These are phyloP conservation scores for Phacellophora camtschatica DNA, from an alignment of 30 jellyfish, hydroid and myxozoan species.

Conservation along the genomic window DNA sequence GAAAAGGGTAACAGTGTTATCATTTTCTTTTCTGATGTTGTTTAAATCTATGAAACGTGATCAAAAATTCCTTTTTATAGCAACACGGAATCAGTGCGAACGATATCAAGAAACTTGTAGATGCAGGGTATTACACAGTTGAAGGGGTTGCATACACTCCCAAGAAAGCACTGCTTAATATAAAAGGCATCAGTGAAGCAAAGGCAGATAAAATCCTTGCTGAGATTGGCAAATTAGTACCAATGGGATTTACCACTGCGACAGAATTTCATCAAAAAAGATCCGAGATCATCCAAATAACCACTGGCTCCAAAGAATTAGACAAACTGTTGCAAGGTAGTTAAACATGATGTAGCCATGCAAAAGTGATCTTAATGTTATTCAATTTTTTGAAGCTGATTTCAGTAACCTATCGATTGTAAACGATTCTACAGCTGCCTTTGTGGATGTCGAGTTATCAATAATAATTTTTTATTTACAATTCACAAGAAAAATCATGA, in stretches of 20 bases:
- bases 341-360: too few relatives aligned
- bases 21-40: background rate
- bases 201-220: conserved; percentile 95
- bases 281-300: conserved; percentile 89
- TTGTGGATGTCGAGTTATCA: too few relatives aligned
- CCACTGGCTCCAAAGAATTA: conserved; percentile 97
- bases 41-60: too few relatives aligned
- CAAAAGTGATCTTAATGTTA: too few relatives aligned
- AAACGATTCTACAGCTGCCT: too few relatives aligned
- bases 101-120: conserved; percentile 92
- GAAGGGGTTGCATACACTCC: conserved; percentile 98
- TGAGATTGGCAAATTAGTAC: conserved; percentile 91
- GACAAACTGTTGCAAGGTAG: conserved; percentile 92
- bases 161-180: conserved; percentile 83
- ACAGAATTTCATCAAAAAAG: conserved; percentile 98
- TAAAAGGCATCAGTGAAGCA: conserved; percentile 99
- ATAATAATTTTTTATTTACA: too few relatives aligned
- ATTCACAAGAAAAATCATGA: too few relatives aligned
- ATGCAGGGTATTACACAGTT: conserved; percentile 97
- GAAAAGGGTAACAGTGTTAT: background rate
- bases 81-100: conserved; percentile 95
- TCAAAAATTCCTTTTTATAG: background rate
- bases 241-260: conserved; percentile 99
- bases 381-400: too few relatives aligned
- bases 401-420: too few relatives aligned